These are phyloP conservation scores for Clarias laeviceps DNA, from an alignment of 2,797 vertebrate genomes.

Conservation along the genomic window DNA sequence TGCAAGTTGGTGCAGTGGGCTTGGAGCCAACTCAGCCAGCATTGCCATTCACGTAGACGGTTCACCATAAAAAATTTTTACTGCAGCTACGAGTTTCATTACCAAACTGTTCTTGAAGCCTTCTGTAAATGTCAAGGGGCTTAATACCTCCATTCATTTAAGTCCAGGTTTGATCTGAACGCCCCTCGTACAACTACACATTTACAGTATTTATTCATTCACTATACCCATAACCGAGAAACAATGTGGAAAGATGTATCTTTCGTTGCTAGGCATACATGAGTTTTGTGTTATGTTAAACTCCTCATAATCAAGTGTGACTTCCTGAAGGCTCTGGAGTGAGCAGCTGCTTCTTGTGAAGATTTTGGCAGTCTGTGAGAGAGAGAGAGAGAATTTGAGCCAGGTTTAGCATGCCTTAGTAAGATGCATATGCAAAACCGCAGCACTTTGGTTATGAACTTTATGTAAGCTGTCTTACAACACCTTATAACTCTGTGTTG, in stretches of 20 bases:
- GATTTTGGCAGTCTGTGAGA: conserved; percentile 58
- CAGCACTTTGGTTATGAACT: conserved; percentile 32
- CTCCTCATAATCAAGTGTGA: conserved; percentile 70
- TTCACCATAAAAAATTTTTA: too few relatives aligned
- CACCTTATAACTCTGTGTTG: conserved; percentile 24
- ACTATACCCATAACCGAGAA: conserved; percentile 55
- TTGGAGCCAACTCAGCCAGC: too few relatives aligned
- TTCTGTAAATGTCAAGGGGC: too few relatives aligned
- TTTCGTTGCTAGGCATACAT: conserved; percentile 56
- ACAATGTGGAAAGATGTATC: conserved; percentile 59
- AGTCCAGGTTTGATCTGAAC: too few relatives aligned
- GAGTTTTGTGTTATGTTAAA: conserved; percentile 62
- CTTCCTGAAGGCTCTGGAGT: conserved; percentile 65
- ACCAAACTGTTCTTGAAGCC: too few relatives aligned
- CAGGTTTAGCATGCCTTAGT: conserved; percentile 56
- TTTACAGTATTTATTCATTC: background rate
- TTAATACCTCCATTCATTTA: too few relatives aligned
- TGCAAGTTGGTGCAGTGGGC: too few relatives aligned
- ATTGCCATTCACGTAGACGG: too few relatives aligned
- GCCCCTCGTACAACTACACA: background rate
- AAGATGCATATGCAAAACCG: conserved; percentile 55
- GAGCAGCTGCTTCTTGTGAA: conserved; percentile 64
- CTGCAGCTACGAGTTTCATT: too few relatives aligned
- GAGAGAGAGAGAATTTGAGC: conserved; percentile 34
- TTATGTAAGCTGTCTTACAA: conserved; percentile 25